Percentiles rank a stretch among this genome's conserved stretches.
These are phyloP conservation scores for Whitmania pigra DNA, from an alignment of 1,140 invertebrate species.

Conservation along the genomic window DNA sequence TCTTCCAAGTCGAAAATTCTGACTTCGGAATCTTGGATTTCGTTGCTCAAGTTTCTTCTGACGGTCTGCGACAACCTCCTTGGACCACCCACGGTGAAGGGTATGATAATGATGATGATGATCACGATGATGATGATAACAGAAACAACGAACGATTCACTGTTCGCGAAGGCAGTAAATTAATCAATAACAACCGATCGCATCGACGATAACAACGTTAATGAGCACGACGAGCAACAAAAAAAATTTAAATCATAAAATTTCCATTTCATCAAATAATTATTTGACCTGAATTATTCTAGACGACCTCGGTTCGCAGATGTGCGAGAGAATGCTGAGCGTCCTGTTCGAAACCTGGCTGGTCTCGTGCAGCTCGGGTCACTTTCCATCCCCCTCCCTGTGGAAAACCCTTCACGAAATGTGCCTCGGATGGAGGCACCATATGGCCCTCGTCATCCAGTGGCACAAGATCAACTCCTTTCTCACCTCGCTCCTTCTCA, in stretches of 20 bases:
- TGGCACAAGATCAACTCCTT: constrained; percentile 86
- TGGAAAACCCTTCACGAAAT: constrained; percentile 91
- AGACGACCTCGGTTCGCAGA: constrained; percentile 83
- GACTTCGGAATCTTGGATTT: constrained; percentile 77
- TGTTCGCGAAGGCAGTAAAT: background rate
- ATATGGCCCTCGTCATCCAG: constrained; percentile 72
- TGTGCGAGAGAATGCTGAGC: constrained; percentile 78
- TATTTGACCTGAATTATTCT: constrained; percentile 19
- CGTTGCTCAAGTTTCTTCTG: constrained; percentile 72
- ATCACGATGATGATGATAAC: background rate
- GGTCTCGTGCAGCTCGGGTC: constrained; percentile 66
- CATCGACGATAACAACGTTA: background rate
- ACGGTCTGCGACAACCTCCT: constrained; percentile 82
- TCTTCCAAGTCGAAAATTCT: constrained; percentile 63
- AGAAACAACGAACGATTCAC: too few relatives aligned
- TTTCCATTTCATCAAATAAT: too few relatives aligned
- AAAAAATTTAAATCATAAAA: too few relatives aligned
- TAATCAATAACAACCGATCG: too few relatives aligned
- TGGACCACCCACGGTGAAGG: constrained; percentile 74
- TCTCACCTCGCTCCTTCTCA: constrained; percentile 66
- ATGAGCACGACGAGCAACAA: background rate
- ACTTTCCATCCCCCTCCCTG: constrained; percentile 77
- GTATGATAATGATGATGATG: constrained; percentile 26
- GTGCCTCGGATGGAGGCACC: constrained; percentile 80
- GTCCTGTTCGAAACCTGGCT: constrained; percentile 92